A percentile compares a stretch with the other conserved stretches of the same genome.
Conservation (phyloP, 2,888 invertebrate genomes). For the Cyrtodaria siliqua region DNA sequence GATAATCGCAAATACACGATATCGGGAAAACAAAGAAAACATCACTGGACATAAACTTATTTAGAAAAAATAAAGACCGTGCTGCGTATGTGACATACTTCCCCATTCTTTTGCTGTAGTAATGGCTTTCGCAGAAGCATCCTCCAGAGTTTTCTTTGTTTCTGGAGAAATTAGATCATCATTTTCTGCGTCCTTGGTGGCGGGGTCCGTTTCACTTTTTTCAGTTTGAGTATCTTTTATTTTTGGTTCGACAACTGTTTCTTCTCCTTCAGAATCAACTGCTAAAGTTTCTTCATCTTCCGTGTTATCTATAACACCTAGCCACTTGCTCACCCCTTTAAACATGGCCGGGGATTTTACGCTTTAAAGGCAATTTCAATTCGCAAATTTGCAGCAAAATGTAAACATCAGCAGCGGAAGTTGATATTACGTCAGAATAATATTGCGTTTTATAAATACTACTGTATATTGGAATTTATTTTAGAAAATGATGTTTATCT, state of each 20-base stretch:
- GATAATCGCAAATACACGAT: too few species aligned
- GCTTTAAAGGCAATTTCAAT: neutral
- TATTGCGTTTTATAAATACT: slow-evolving; percentile 18
- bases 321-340: slow-evolving; percentile 79
- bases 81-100: slow-evolving; percentile 75
- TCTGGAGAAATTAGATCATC: slow-evolving; percentile 68
- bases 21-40: too few species aligned
- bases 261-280: slow-evolving; percentile 59
- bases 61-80: too few species aligned
- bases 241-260: slow-evolving; percentile 41
- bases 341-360: slow-evolving; percentile 72
- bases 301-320: slow-evolving; percentile 74
- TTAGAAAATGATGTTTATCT: too few species aligned
- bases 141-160: slow-evolving; percentile 79
- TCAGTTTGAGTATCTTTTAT: slow-evolving; percentile 59
- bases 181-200: slow-evolving; percentile 62
- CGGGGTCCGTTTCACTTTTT: slow-evolving; percentile 28
- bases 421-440: slow-evolving; percentile 32
- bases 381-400: slow-evolving; percentile 27
- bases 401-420: slow-evolving; percentile 65
- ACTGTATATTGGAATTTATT: too few species aligned
- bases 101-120: slow-evolving; percentile 85
- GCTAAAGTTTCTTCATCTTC: slow-evolving; percentile 62
- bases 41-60: too few species aligned
- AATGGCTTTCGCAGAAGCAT: slow-evolving; percentile 83